phyloP scores from a whole-genome alignment of 2,888 invertebrate genomes.

The Protodeltote pygarga region DNA sequence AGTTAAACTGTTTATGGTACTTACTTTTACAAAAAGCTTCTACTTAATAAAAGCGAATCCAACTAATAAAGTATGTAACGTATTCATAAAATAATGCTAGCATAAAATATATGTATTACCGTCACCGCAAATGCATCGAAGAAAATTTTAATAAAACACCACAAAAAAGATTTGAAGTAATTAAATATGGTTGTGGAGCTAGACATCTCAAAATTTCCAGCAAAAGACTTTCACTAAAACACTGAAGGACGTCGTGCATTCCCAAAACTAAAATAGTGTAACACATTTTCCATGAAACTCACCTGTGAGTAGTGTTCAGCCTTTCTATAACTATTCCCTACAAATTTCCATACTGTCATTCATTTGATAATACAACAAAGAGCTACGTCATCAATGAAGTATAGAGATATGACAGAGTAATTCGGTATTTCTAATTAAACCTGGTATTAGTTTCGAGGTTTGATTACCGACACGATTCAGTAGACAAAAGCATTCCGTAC shows the following conservation, averaged over 20 bases:
- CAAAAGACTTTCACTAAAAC: conserved; percentile 38
- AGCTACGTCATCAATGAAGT: conserved; percentile 32
- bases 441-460: conserved; percentile 32
- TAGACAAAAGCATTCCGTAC: conserved; percentile 17
- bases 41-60: conserved; percentile 23
- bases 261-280: conserved; percentile 58
- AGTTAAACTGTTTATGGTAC: background rate
- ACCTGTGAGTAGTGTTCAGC: conserved; percentile 57
- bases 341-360: conserved; percentile 53
- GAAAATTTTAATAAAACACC: conserved; percentile 36
- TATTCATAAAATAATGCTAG: conserved; percentile 32
- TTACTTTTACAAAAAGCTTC: conserved; percentile 1
- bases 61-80: conserved; percentile 22
- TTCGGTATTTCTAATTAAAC: conserved; percentile 34
- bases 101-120: conserved; percentile 43
- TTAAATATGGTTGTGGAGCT: conserved; percentile 33
- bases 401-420: conserved; percentile 20
- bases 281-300: conserved; percentile 55
- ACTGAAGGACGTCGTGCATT: conserved; percentile 38
- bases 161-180: conserved; percentile 34
- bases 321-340: conserved; percentile 52
- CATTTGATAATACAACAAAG: conserved; percentile 53
- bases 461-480: conserved; percentile 28
- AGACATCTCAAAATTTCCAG: conserved; percentile 21
- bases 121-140: conserved; percentile 28